phyloP scores from a whole-genome alignment of 2,888 invertebrate species.

The Chaitophorus viminalis region DNA sequence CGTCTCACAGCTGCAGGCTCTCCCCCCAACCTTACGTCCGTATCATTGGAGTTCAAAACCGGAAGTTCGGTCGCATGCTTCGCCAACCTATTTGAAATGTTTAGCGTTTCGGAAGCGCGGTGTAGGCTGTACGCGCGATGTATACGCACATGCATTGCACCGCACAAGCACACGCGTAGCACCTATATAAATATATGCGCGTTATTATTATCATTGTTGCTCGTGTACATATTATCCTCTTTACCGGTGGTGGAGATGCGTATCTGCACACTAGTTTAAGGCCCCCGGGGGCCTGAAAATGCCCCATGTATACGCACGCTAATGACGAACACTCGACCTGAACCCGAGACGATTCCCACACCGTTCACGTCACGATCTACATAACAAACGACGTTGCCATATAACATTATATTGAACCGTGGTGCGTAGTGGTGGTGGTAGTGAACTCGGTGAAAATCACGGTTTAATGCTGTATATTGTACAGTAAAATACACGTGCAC shows the following conservation, averaged over 20 bases:
- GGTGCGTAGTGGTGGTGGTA: background rate
- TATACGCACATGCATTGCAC: background rate
- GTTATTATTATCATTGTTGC: background rate
- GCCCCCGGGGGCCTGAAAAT: constrained; percentile 31
- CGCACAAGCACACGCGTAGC: background rate
- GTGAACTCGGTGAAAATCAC: constrained; percentile 15
- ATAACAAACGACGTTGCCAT: constrained; percentile 17
- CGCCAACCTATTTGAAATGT: background rate
- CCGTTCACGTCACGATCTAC: constrained; percentile 53
- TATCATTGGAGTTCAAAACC: too few species aligned
- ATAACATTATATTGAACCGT: background rate
- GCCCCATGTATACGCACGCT: constrained; percentile 2
- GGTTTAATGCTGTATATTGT: background rate
- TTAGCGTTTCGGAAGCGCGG: background rate
- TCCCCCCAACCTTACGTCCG: too few species aligned
- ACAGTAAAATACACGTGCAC: background rate
- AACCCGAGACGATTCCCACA: constrained; percentile 52
- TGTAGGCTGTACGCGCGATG: background rate
- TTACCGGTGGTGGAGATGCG: constrained; percentile 10
- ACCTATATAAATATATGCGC: too few species aligned
- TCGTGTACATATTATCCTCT: background rate
- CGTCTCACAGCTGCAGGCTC: too few species aligned
- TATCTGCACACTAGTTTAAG: constrained; percentile 22
- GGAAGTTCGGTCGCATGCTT: too few species aligned
- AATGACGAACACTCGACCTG: constrained; percentile 49